A percentile compares a stretch with the other conserved stretches of the same genome.
phyloP scores from a whole-genome alignment of 1,140 invertebrate genomes.

The Ips nitidus region DNA sequence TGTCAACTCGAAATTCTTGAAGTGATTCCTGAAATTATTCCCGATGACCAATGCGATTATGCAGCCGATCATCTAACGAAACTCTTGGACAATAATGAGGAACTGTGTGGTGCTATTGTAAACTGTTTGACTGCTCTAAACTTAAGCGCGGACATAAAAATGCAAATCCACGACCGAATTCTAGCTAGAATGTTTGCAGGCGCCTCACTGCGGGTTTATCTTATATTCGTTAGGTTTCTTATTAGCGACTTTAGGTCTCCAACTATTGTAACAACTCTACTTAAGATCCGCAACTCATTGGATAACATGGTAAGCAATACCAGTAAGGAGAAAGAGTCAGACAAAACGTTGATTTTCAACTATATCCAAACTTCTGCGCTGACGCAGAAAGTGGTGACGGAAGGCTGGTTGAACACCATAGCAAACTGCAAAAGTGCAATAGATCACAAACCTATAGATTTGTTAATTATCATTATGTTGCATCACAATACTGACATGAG shows the following conservation, averaged over 20 bases:
- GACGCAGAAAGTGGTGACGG: slow-evolving; percentile 37
- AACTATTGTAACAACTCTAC: slow-evolving; percentile 30
- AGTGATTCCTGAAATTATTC: slow-evolving; percentile 48
- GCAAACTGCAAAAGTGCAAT: slow-evolving; percentile 33
- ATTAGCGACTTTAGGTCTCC: slow-evolving; percentile 37
- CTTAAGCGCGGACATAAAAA: slow-evolving; percentile 37
- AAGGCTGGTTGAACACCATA: slow-evolving; percentile 45
- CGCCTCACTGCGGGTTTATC: slow-evolving; percentile 41
- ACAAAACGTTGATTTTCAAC: slow-evolving; percentile 43
- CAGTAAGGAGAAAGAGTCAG: slow-evolving; percentile 37
- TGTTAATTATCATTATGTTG: slow-evolving; percentile 53
- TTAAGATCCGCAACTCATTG: slow-evolving; percentile 44
- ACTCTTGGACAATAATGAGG: slow-evolving; percentile 43
- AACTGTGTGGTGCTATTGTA: slow-evolving; percentile 44
- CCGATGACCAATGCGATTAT: slow-evolving; percentile 42
- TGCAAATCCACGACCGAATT: slow-evolving; percentile 43
- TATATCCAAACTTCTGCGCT: slow-evolving; percentile 36
- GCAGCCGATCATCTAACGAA: slow-evolving; percentile 42
- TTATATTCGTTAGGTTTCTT: slow-evolving; percentile 47
- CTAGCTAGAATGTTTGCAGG: slow-evolving; percentile 37
- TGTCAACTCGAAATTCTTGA: slow-evolving; percentile 49
- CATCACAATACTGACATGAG: slow-evolving; percentile 51
- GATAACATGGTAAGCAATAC: slow-evolving; percentile 39
- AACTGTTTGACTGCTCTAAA: slow-evolving; percentile 47
- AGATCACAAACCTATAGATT: slow-evolving; percentile 53